Evolutionary conservation across 2,113 vertebrate genomes (phyloP).

Genomic region (Ptilonorhynchus violaceus): DNA sequence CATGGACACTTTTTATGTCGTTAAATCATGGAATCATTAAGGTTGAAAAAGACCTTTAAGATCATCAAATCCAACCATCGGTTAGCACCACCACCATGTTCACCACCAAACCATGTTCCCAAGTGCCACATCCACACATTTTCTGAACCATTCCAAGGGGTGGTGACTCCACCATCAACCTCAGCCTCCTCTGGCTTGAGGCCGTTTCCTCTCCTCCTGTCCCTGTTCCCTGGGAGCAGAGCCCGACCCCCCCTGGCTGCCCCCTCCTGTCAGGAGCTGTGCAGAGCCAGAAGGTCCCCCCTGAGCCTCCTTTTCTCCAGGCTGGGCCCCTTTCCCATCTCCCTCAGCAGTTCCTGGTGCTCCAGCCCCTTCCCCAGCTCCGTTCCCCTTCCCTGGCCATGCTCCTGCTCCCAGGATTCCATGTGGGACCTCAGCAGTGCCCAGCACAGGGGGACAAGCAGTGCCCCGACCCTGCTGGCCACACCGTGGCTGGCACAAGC

Average conservation of each 20-base stretch:
- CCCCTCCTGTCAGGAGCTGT: background rate
- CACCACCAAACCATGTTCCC: background rate
- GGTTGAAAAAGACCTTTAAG: background rate
- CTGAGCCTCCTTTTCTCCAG: background rate
- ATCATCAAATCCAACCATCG: background rate
- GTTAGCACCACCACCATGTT: background rate
- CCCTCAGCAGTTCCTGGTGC: background rate
- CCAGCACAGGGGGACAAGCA: background rate
- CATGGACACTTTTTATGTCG: background rate
- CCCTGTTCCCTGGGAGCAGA: background rate
- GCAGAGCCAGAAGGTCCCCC: background rate
- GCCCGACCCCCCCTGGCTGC: accelerated
- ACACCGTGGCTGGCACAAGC: background rate
- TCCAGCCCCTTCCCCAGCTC: background rate
- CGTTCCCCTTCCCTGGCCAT: accelerated
- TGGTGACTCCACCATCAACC: background rate
- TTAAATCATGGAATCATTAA: background rate
- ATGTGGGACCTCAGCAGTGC: background rate
- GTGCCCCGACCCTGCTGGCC: background rate
- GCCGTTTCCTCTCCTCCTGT: background rate
- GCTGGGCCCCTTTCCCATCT: background rate
- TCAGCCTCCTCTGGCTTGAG: background rate
- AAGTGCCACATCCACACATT: background rate
- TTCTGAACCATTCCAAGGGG: background rate
- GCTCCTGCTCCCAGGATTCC: background rate